These are phyloP conservation scores for Standfussiana lucernea DNA, from an alignment of 2,888 invertebrate species.

Conservation along the genomic window DNA sequence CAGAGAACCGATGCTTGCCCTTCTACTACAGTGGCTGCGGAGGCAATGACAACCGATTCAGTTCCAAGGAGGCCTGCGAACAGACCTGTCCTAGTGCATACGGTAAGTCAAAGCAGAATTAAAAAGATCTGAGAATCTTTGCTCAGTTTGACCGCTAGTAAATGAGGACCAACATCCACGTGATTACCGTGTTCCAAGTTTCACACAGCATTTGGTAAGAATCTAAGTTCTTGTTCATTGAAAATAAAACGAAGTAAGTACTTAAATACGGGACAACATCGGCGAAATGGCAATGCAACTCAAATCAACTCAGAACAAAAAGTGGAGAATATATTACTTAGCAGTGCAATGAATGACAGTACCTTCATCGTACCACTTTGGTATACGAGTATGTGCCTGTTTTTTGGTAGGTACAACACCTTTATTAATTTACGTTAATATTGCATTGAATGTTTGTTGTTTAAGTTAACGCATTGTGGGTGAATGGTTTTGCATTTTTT, in stretches of 20 bases:
- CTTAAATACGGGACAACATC: not conserved
- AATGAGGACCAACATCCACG: not conserved
- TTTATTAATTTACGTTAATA: not conserved
- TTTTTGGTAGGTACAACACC: not conserved
- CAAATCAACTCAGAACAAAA: not conserved
- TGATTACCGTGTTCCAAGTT: not conserved
- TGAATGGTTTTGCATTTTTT: conserved; percentile 10
- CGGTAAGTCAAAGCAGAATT: conserved; percentile 93
- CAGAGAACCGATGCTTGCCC: conserved; percentile 96
- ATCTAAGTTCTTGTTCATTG: not conserved
- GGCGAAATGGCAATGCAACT: not conserved
- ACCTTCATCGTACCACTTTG: not conserved
- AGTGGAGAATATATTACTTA: not conserved
- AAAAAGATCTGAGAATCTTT: not conserved
- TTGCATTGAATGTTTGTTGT: not conserved
- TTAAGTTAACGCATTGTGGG: conserved; percentile 16
- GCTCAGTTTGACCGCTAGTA: not conserved
- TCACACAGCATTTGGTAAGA: conserved; percentile 8
- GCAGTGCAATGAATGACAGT: not conserved
- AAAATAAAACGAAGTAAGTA: not conserved
- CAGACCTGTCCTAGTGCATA: conserved; percentile 94
- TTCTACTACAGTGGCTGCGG: conserved; percentile 98
- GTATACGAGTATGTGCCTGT: not conserved
- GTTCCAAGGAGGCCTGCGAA: conserved; percentile 93
- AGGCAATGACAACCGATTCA: conserved; percentile 97